phyloP scores from a whole-genome alignment of 2,888 invertebrate genomes.

The Hemistola chrysoprasaria region DNA sequence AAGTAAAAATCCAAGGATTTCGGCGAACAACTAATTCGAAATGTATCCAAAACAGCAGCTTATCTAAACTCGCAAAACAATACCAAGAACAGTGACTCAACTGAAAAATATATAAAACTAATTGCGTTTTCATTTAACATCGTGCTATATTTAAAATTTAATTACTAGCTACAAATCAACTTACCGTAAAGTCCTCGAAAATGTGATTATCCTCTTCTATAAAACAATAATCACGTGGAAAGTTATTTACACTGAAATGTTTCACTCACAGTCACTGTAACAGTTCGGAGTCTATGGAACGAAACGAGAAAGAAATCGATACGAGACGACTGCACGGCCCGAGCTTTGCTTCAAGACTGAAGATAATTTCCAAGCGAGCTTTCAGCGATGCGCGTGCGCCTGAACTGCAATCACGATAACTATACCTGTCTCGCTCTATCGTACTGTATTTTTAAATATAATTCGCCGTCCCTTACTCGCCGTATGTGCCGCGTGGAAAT shows the following conservation, averaged over 20 bases:
- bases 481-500: conserved; percentile 48
- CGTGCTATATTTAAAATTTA: conserved; percentile 17
- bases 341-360: conserved; percentile 68
- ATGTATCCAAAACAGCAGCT: neutral
- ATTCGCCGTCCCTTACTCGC: conserved; percentile 40
- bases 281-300: conserved; percentile 47
- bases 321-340: conserved; percentile 44
- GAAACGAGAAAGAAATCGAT: conserved; percentile 36
- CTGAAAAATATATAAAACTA: conserved; percentile 54
- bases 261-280: conserved; percentile 52
- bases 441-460: conserved; percentile 7
- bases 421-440: conserved; percentile 46
- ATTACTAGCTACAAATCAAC: too few relatives aligned
- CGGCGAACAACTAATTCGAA: too few relatives aligned
- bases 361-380: conserved; percentile 51
- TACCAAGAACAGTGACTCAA: conserved; percentile 61
- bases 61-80: conserved; percentile 37
- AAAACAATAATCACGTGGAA: conserved; percentile 37
- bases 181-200: conserved; percentile 63
- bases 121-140: conserved; percentile 72
- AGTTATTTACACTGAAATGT: conserved; percentile 30
- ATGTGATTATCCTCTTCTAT: conserved; percentile 44
- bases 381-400: conserved; percentile 72
- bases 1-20: too few relatives aligned
- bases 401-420: conserved; percentile 30